Percentiles rank a stretch among this genome's conserved stretches.
phyloP scores from a whole-genome alignment of 2,888 invertebrate species.

The Cinara cedri region DNA sequence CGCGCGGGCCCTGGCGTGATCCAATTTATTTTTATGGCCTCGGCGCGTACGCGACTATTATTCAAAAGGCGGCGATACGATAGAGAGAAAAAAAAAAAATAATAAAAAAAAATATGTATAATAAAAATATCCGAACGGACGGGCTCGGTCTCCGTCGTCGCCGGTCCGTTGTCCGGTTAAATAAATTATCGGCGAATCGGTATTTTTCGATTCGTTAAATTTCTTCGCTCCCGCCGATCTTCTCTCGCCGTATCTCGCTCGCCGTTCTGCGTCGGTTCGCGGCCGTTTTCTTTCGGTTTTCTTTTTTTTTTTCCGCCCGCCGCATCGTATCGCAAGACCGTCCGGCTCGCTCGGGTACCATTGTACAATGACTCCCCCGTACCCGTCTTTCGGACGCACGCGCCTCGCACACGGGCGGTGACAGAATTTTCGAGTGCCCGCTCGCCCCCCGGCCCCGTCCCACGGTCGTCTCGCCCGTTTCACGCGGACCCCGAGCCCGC shows the following conservation, averaged over 20 bases:
- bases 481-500: background rate
- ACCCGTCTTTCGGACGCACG: background rate
- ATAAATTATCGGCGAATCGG: slow-evolving; percentile 36
- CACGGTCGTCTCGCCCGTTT: background rate
- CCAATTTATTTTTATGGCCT: slow-evolving; percentile 56
- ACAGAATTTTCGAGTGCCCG: slow-evolving; percentile 38
- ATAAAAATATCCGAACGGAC: slow-evolving; percentile 18
- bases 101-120: background rate
- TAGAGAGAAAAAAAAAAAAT: background rate
- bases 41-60: background rate
- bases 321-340: too few species aligned
- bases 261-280: slow-evolving; percentile 10
- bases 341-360: background rate
- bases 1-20: slow-evolving; percentile 38
- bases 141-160: background rate
- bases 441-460: background rate
- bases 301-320: background rate
- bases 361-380: too few species aligned
- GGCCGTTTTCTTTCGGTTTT: background rate
- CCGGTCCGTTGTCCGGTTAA: slow-evolving; percentile 28
- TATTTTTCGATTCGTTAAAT: slow-evolving; percentile 32
- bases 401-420: background rate
- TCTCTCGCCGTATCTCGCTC: background rate
- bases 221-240: background rate
- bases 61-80: background rate